Percentiles rank a stretch among this genome's conserved stretches.
Evolutionary conservation across 1,140 invertebrate species (phyloP).

Genomic region (Drosophila ohnishii): DNA sequence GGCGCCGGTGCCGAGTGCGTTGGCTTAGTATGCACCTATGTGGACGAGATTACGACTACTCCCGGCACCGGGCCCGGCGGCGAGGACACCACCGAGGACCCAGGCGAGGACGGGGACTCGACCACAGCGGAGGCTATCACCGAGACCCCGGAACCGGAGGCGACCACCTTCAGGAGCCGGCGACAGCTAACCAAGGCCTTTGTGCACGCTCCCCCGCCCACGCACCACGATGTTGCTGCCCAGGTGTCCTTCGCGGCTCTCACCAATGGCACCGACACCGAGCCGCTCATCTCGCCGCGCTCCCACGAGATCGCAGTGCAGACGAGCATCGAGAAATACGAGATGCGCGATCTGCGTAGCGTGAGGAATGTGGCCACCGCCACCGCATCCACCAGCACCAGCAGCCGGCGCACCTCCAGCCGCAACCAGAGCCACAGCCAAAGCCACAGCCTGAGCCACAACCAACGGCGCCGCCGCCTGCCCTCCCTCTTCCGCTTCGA

Average conservation of each 20-base stretch:
- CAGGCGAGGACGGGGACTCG: conserved; percentile 30
- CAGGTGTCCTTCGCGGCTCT: conserved; percentile 52
- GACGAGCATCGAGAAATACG: conserved; percentile 75
- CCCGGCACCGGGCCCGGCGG: conserved; percentile 11
- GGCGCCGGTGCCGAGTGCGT: conserved; percentile 65
- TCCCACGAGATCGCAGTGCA: conserved; percentile 79
- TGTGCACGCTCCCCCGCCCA: conserved; percentile 56
- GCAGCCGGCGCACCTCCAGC: conserved; percentile 56
- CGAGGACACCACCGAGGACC: conserved; percentile 31
- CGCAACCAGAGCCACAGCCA: conserved; percentile 44
- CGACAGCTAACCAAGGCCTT: conserved; percentile 54
- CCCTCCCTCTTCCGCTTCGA: conserved; percentile 70
- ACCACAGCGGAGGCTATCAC: conserved; percentile 41
- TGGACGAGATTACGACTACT: conserved; percentile 49
- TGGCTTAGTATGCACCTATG: conserved; percentile 62
- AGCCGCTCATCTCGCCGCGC: conserved; percentile 43
- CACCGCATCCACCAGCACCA: conserved; percentile 58
- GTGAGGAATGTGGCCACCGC: conserved; percentile 65
- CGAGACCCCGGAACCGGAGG: conserved; percentile 39
- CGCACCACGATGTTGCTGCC: conserved; percentile 57
- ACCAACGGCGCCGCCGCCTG: conserved; percentile 41
- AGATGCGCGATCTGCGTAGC: conserved; percentile 64
- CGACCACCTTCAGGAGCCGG: conserved; percentile 12
- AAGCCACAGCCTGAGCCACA: conserved; percentile 38
- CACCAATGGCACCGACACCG: conserved; percentile 59